Conservation (phyloP, 2,888 invertebrate species). For the Dione juno region DNA sequence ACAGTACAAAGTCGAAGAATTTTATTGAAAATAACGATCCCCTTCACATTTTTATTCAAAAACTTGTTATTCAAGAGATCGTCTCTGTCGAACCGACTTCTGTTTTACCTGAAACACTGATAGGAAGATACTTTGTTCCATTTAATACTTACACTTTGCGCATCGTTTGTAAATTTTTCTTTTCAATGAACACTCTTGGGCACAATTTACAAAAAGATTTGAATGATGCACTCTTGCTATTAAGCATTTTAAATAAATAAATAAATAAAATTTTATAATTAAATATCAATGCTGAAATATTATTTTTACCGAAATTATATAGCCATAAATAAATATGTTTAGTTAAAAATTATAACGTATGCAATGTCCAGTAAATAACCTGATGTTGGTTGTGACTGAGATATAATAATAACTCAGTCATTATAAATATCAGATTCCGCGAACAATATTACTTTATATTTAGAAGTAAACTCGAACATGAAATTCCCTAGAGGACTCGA, state of each 20-base stretch:
- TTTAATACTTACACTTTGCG: constrained; percentile 1
- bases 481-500: too few relatives aligned
- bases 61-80: constrained; percentile 40
- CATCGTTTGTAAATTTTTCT: constrained; percentile 5
- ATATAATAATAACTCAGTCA: too few relatives aligned
- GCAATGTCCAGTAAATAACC: background rate
- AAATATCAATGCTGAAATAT: background rate
- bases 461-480: too few relatives aligned
- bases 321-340: background rate
- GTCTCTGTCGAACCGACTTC: constrained; percentile 35
- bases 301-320: background rate
- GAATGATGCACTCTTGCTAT: background rate
- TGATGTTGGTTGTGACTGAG: background rate
- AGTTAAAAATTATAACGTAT: too few relatives aligned
- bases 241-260: background rate
- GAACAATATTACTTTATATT: too few relatives aligned
- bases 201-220: background rate
- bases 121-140: constrained; percentile 15
- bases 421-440: too few relatives aligned
- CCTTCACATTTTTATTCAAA: constrained; percentile 52
- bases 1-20: constrained; percentile 47
- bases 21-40: constrained; percentile 59
- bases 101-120: constrained; percentile 29
- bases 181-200: background rate
- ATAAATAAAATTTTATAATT: background rate